Evolutionary conservation across 2,113 vertebrate species (phyloP).

Genomic region (Sceloporus undulatus): DNA sequence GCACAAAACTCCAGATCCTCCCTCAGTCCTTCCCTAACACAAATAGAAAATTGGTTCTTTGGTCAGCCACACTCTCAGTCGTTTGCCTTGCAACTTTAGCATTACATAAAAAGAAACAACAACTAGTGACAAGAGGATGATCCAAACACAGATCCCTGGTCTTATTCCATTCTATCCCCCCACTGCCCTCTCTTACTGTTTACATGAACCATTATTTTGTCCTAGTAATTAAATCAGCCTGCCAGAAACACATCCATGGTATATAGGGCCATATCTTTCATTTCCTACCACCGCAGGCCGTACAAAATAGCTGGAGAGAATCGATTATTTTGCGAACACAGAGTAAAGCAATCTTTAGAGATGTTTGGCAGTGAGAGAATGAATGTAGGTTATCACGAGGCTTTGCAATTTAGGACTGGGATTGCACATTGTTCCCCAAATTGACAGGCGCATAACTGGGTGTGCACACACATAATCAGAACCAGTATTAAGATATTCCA

Average conservation of each 20-base stretch:
- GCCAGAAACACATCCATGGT: constrained; percentile 30
- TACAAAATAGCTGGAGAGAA: constrained; percentile 37
- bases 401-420: background rate
- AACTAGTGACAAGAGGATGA: constrained; percentile 29
- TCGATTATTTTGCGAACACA: constrained; percentile 15
- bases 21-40: background rate
- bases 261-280: background rate
- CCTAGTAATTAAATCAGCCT: constrained; percentile 17
- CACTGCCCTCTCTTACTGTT: constrained; percentile 19
- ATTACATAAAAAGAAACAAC: constrained; percentile 15
- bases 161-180: background rate
- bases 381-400: background rate
- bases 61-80: background rate
- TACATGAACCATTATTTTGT: background rate
- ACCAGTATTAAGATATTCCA: constrained; percentile 8
- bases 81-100: background rate
- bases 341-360: accelerated
- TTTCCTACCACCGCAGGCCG: background rate
- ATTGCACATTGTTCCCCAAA: background rate
- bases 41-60: background rate
- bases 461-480: background rate
- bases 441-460: background rate
- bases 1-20: background rate
- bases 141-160: constrained; percentile 32
- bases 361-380: background rate